These are phyloP conservation scores for Drosophila atroscutellata DNA, from an alignment of 2,888 invertebrate species.

Conservation along the genomic window DNA sequence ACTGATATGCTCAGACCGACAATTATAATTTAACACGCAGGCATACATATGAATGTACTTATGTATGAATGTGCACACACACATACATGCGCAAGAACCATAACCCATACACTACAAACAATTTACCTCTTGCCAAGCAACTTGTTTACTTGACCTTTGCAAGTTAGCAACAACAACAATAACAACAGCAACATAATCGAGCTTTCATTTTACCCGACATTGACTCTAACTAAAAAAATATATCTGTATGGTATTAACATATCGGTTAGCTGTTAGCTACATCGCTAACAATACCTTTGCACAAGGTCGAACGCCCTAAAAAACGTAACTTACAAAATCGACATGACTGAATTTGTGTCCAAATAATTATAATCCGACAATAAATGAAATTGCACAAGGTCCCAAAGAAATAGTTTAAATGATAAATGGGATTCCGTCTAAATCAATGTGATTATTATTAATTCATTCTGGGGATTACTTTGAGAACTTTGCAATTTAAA, in stretches of 20 bases:
- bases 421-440: neutral
- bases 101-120: neutral
- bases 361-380: neutral
- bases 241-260: conserved; percentile 8
- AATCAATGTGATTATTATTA: neutral
- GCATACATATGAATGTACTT: neutral
- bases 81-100: conserved; percentile 3
- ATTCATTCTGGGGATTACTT: conserved; percentile 1
- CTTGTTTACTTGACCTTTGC: conserved; percentile 68
- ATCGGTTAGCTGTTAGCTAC: too few relatives aligned
- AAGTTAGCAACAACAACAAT: conserved; percentile 41
- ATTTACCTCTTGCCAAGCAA: neutral
- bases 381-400: neutral
- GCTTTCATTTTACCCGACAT: conserved; percentile 9
- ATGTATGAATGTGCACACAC: neutral
- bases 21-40: conserved; percentile 54
- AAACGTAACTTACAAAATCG: neutral
- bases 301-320: conserved; percentile 23
- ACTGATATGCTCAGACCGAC: conserved; percentile 21
- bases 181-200: conserved; percentile 25
- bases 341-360: neutral
- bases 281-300: conserved; percentile 38
- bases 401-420: neutral
- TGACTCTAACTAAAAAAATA: neutral
- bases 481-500: conserved; percentile 72